Evolutionary conservation across 1,140 invertebrate genomes (phyloP).

Genomic region (Drosophila tropicalis): DNA sequence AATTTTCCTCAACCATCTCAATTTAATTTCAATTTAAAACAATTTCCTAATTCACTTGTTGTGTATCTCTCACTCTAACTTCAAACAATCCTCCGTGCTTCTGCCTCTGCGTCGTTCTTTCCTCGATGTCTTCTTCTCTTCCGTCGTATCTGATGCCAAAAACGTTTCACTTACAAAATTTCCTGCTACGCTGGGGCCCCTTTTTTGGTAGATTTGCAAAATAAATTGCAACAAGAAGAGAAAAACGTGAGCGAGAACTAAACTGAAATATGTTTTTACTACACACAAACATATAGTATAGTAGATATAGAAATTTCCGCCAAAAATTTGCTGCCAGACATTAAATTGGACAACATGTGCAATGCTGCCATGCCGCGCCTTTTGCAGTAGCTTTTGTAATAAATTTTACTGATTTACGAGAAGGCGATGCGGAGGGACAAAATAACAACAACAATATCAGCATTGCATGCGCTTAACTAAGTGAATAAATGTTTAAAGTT

Average conservation of each 20-base stretch:
- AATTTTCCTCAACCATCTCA: conserved; percentile 28
- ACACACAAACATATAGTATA: not conserved
- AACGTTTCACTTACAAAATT: not conserved
- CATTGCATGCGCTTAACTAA: conserved; percentile 59
- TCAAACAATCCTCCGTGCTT: not conserved
- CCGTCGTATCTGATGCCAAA: not conserved
- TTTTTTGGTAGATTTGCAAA: conserved; percentile 30
- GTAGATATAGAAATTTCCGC: conserved; percentile 45
- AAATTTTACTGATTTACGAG: conserved; percentile 75
- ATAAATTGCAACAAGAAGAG: conserved; percentile 58
- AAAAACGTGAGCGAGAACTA: conserved; percentile 59
- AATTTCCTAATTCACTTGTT: conserved; percentile 32
- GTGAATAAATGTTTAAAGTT: conserved; percentile 74
- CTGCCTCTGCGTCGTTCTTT: not conserved
- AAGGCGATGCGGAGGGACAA: conserved; percentile 32
- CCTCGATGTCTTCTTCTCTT: not conserved
- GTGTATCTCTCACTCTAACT: not conserved
- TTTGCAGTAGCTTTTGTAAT: conserved; percentile 68
- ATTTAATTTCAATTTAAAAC: conserved; percentile 40
- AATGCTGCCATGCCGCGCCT: conserved; percentile 44
- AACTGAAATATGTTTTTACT: conserved; percentile 70
- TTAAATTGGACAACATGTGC: conserved; percentile 77
- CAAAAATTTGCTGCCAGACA: conserved; percentile 63
- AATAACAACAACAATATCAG: not conserved
- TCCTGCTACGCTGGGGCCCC: not conserved